A percentile compares a stretch with the other conserved stretches of the same genome.
phyloP scores from a whole-genome alignment of 2,113 vertebrate genomes.

The Hoplias malabaricus region DNA sequence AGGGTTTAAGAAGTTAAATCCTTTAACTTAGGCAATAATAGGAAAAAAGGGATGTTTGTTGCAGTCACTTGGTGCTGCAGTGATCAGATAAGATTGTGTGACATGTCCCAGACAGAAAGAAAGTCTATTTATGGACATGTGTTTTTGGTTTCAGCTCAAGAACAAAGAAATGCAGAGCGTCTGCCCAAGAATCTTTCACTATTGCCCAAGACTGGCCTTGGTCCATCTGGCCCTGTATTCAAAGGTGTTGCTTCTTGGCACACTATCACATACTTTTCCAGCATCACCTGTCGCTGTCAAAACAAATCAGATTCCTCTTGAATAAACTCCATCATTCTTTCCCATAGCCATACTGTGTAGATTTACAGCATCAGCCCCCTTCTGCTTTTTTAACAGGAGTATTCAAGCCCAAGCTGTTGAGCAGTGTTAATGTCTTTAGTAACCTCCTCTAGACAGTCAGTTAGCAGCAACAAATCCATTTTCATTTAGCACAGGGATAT shows the following conservation, averaged over 20 bases:
- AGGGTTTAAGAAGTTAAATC: no score
- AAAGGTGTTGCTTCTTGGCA: conserved; percentile 37
- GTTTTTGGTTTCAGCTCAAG: conserved; percentile 20
- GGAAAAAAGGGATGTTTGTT: neutral
- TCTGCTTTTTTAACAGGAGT: neutral
- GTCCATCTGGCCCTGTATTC: conserved; percentile 9
- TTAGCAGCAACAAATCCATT: neutral
- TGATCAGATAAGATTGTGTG: conserved; percentile 9
- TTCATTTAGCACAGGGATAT: neutral
- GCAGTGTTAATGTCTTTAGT: no score
- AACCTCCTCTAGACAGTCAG: no score
- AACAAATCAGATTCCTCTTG: conserved; percentile 17
- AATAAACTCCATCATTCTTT: conserved; percentile 18
- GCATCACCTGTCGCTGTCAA: conserved; percentile 38
- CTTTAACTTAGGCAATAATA: neutral
- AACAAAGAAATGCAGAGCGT: conserved; percentile 18
- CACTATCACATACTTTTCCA: conserved; percentile 10
- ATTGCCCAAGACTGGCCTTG: neutral
- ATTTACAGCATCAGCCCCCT: neutral
- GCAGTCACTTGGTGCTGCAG: neutral
- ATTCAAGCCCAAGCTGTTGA: no score
- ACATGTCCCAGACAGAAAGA: neutral
- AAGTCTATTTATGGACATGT: conserved; percentile 2
- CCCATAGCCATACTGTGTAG: conserved; percentile 21
- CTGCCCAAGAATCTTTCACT: conserved; percentile 9